Conservation (phyloP, 2,888 invertebrate species). For the Ptychoptera contaminata region DNA sequence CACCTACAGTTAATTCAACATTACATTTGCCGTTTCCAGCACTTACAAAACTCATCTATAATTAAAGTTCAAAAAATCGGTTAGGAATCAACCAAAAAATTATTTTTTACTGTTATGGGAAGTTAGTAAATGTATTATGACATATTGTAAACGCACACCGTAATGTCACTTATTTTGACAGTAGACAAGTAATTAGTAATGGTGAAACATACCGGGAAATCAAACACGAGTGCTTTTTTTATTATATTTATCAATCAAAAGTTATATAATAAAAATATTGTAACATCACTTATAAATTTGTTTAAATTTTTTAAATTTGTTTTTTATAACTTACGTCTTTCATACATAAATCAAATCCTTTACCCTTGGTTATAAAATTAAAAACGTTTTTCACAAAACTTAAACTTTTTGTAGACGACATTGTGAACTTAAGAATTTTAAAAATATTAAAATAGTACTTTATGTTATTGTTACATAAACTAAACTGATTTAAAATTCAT, state of each 20-base stretch:
- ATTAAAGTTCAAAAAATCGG: conserved; percentile 16
- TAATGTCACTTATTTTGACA: background rate
- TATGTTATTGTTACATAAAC: background rate
- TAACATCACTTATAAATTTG: background rate
- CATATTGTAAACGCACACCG: background rate
- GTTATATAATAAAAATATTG: background rate
- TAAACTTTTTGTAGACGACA: conserved; percentile 21
- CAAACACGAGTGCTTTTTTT: too few relatives aligned
- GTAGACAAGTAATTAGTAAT: background rate
- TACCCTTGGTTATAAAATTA: conserved; percentile 20
- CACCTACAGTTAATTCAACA: conserved; percentile 57
- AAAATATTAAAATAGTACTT: background rate
- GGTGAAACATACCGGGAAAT: background rate
- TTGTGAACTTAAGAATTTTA: conserved; percentile 5
- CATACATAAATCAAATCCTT: conserved; percentile 31
- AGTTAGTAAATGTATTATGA: background rate
- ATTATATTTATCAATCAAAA: background rate
- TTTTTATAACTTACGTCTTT: conserved; percentile 28
- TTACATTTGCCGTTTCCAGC: conserved; percentile 56
- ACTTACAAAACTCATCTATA: conserved; percentile 28
- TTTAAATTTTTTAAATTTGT: conserved; percentile 23
- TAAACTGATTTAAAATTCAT: background rate
- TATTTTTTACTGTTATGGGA: too few relatives aligned
- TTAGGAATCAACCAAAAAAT: conserved; percentile 3
- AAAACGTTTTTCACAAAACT: conserved; percentile 28